A percentile compares a stretch with the other conserved stretches of the same genome.
phyloP scores from a whole-genome alignment of 2,113 vertebrate genomes.

The Cathartes aura region DNA sequence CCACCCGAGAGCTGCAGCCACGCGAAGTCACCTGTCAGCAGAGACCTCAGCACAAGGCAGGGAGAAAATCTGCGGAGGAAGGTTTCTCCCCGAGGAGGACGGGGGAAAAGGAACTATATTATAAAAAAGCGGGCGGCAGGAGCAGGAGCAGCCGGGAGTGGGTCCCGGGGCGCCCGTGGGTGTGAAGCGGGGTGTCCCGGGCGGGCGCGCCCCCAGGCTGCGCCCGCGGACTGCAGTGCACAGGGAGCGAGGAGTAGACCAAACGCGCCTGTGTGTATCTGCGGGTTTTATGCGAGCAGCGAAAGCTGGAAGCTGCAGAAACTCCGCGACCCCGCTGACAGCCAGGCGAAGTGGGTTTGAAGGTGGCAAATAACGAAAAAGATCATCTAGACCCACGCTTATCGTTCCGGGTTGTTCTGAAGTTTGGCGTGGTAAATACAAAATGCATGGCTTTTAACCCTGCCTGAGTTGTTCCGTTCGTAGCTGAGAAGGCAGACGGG shows the following conservation, averaged over 20 bases:
- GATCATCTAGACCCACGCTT: neutral
- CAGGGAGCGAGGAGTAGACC: neutral
- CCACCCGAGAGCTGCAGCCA: neutral
- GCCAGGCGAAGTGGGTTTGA: neutral
- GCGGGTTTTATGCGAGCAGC: neutral
- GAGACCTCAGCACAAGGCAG: neutral
- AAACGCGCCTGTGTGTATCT: fast-evolving
- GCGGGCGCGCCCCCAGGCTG: neutral
- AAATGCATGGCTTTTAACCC: neutral
- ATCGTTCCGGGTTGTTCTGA: neutral
- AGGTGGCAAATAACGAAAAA: neutral
- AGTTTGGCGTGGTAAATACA: neutral
- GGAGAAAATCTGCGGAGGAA: neutral
- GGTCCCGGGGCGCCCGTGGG: neutral
- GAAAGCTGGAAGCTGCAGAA: neutral
- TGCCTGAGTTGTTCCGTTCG: neutral
- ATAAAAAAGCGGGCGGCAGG: neutral
- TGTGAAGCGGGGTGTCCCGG: neutral
- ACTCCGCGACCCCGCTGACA: neutral
- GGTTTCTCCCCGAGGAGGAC: neutral
- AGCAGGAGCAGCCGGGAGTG: neutral
- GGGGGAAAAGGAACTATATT: fast-evolving
- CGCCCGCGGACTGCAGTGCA: neutral
- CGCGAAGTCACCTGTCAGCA: neutral
- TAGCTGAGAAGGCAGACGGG: neutral